Evolutionary conservation across 1,140 invertebrate genomes (phyloP), one percentile per base, ranked within the genome.

Genomic region (Cepaea nemoralis): DNA sequence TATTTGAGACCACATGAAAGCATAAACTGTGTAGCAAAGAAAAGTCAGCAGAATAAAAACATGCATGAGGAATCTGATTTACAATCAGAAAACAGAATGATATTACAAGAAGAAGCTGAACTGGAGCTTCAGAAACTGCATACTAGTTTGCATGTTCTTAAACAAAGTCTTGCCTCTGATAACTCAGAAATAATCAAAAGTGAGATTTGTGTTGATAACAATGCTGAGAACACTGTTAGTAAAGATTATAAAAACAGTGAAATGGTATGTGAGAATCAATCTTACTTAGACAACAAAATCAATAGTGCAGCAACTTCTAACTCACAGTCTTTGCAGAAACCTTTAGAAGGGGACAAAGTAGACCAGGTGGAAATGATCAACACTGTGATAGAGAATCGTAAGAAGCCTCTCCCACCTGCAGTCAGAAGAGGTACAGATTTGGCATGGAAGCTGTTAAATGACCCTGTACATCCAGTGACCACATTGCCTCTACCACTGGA

Each of bases 401-500:
- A 77, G 33, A 75, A 84, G 39, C 50, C 81, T 0, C 39, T 83
- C 59, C 67, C 83, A 40, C 79, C 86, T 0, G 86, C 87, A 3
- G 71, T 88, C 1, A 84, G 85, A 42, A 76, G 84, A 24, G 86
- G 86, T n/a, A 84, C 86, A 14, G 88, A 89, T 48, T 76, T 89
- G 45, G 87, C 88, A 10, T 87, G 86, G 88, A 89, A 86, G 77
- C 85, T 88, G 40, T 76, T 89, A 31, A 81, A 85, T 40, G 85
- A 88, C 81, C 84, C 86, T 10, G 50, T 75, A 27, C 83, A 81
- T 71, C 83, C 50, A 45, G 63, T 79, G 6, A 79, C 77, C 2
- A 69, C 82, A 74, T 3, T 80, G 59, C 81, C 83, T 8, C 12
- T 73, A 14, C 81, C 55, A 75, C 39, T 80, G 63, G 82, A 73